These are phyloP conservation scores for Eucidaris tribuloides DNA, from an alignment of 35 echinoderm and acorn worm species.

Conservation along the genomic window DNA sequence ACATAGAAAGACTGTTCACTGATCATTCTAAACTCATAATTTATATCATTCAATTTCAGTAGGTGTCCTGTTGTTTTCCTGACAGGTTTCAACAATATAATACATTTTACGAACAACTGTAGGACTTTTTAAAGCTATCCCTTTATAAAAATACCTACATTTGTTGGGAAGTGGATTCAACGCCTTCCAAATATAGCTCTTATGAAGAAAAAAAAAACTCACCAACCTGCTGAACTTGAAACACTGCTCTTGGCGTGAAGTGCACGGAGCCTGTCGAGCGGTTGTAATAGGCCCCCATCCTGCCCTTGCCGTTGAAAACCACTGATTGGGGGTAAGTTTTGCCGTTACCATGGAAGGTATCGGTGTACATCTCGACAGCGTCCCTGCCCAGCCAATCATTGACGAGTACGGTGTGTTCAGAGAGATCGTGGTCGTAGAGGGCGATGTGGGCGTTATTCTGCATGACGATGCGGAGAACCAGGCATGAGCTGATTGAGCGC, in stretches of 20 bases:
- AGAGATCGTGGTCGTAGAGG: constrained; percentile 55
- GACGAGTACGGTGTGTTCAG: constrained; percentile 47
- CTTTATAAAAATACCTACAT: background rate
- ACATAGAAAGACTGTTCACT: too few species aligned
- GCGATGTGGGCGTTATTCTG: constrained; percentile 36
- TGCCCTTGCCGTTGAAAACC: background rate
- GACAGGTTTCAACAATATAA: background rate
- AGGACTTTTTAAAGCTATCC: background rate
- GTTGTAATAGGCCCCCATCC: background rate
- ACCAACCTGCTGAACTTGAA: constrained; percentile 11
- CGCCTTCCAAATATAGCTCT: background rate
- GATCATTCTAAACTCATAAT: too few species aligned
- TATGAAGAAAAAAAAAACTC: background rate
- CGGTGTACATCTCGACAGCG: background rate
- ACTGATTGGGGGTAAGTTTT: background rate
- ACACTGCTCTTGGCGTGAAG: constrained; percentile 2
- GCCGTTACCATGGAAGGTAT: background rate
- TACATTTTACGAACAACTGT: background rate
- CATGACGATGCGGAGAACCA: too few species aligned
- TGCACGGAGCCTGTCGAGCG: background rate
- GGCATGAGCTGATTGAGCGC: too few species aligned
- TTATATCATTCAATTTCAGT: background rate
- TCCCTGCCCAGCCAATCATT: constrained; percentile 48
- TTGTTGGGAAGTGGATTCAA: background rate
- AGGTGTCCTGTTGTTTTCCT: background rate